Conservation (phyloP, 2,888 invertebrate genomes). For the Herminia tarsipennalis region DNA sequence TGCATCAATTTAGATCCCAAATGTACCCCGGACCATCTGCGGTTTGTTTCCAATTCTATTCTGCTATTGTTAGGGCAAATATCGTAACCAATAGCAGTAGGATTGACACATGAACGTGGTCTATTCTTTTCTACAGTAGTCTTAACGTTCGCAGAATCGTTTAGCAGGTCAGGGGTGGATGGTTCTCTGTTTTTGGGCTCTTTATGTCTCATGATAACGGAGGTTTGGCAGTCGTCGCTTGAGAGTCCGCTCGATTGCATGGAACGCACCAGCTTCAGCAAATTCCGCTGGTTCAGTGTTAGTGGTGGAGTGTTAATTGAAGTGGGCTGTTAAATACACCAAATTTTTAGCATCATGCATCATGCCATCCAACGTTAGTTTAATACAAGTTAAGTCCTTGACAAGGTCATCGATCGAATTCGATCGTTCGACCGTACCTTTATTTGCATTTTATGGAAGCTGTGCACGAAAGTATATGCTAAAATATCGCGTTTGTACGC, state of each 20-base stretch:
- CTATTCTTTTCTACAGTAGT: conserved; percentile 84
- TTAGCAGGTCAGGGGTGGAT: conserved; percentile 85
- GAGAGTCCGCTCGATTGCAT: conserved; percentile 85
- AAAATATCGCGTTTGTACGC: conserved; percentile 64
- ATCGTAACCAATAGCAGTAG: conserved; percentile 77
- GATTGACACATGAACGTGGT: conserved; percentile 90
- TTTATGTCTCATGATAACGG: conserved; percentile 81
- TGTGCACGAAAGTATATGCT: conserved; percentile 76
- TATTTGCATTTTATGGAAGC: conserved; percentile 85
- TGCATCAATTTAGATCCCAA: conserved; percentile 89
- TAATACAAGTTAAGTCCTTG: conserved; percentile 53
- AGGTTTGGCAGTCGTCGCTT: conserved; percentile 83
- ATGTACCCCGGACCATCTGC: conserved; percentile 91
- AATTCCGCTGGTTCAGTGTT: conserved; percentile 85
- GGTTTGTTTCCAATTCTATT: conserved; percentile 80
- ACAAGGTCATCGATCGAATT: conserved; percentile 55
- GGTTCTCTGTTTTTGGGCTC: conserved; percentile 80
- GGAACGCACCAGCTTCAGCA: conserved; percentile 85
- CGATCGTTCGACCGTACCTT: conserved; percentile 60
- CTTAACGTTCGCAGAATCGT: conserved; percentile 83
- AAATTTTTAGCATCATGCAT: conserved; percentile 81
- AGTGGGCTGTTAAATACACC: conserved; percentile 84
- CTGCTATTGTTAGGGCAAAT: conserved; percentile 80
- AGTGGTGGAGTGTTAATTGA: conserved; percentile 83
- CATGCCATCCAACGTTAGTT: conserved; percentile 71